Conservation (phyloP, 1,140 invertebrate species). For the Chironomus striatipennis region DNA sequence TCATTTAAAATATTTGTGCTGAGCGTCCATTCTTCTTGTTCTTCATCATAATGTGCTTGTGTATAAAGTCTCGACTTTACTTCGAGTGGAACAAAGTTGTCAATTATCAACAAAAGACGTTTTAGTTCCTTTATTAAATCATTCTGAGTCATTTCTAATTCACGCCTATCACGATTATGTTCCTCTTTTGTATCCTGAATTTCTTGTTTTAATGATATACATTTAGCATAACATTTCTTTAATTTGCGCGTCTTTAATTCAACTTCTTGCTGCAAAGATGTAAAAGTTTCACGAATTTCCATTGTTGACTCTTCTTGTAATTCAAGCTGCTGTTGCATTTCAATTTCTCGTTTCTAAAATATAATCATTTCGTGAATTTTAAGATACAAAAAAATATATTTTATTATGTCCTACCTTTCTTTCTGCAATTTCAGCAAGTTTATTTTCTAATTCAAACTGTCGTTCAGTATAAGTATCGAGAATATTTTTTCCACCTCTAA, state of each 20-base stretch:
- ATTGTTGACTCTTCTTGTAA: conserved; percentile 79
- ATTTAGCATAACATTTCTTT: conserved; percentile 50
- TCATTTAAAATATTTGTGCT: conserved; percentile 41
- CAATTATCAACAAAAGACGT: conserved; percentile 80
- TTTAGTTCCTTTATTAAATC: conserved; percentile 70
- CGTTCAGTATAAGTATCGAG: conserved; percentile 87
- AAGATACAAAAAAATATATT: too few relatives aligned
- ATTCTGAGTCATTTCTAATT: conserved; percentile 71
- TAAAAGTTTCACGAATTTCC: conserved; percentile 76
- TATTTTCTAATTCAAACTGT: conserved; percentile 71
- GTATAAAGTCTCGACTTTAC: conserved; percentile 76
- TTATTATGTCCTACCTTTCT: conserved; percentile 59
- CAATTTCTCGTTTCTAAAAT: conserved; percentile 53
- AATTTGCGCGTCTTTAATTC: conserved; percentile 86
- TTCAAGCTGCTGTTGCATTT: conserved; percentile 81
- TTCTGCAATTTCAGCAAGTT: conserved; percentile 71
- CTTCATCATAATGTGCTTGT: conserved; percentile 76
- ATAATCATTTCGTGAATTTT: too few relatives aligned
- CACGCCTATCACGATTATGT: conserved; percentile 67
- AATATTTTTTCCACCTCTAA: conserved; percentile 78
- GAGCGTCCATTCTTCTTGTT: conserved; percentile 73
- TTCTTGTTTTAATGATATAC: conserved; percentile 52
- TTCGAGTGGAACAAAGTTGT: conserved; percentile 92
- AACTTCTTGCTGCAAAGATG: conserved; percentile 82
- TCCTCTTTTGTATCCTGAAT: conserved; percentile 76